A percentile compares a stretch with the other conserved stretches of the same genome.
Conservation (phyloP, 2,888 invertebrate species). For the Pyralis farinalis region DNA sequence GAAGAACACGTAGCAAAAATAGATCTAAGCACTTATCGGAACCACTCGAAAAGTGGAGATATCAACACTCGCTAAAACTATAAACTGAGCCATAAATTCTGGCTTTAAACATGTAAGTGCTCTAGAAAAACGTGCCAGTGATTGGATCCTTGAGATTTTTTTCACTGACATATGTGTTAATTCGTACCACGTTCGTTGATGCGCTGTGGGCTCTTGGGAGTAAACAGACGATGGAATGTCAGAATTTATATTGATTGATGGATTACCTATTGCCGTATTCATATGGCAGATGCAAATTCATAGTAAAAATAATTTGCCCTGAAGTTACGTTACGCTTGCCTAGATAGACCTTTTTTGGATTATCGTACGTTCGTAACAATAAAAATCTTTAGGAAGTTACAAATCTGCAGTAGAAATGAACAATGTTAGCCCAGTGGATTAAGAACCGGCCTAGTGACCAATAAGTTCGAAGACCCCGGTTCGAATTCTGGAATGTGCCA, state of each 20-base stretch:
- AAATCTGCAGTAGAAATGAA: too few species aligned
- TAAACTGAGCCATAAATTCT: constrained; percentile 19
- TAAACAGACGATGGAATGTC: constrained; percentile 6
- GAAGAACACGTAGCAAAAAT: constrained; percentile 19
- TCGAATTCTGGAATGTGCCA: too few species aligned
- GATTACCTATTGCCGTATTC: too few species aligned
- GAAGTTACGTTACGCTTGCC: too few species aligned
- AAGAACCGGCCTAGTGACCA: too few species aligned
- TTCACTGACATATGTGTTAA: constrained; percentile 15
- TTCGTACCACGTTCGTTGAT: neutral
- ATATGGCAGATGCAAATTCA: too few species aligned
- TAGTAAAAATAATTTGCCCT: too few species aligned
- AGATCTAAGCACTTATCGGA: constrained; percentile 15
- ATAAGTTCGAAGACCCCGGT: too few species aligned
- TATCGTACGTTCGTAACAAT: too few species aligned
- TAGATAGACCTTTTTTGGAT: too few species aligned
- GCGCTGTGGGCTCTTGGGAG: neutral
- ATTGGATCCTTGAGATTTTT: constrained; percentile 18
- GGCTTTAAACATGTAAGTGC: constrained; percentile 12
- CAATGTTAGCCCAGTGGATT: too few species aligned
- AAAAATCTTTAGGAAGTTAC: too few species aligned
- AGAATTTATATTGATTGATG: constrained; percentile 6
- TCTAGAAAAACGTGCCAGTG: constrained; percentile 15
- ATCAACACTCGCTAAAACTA: constrained; percentile 33
- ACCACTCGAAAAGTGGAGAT: constrained; percentile 51